Evolutionary conservation across 2,797 vertebrate genomes (phyloP).

Genomic region (Coranthus polyacanthus): DNA sequence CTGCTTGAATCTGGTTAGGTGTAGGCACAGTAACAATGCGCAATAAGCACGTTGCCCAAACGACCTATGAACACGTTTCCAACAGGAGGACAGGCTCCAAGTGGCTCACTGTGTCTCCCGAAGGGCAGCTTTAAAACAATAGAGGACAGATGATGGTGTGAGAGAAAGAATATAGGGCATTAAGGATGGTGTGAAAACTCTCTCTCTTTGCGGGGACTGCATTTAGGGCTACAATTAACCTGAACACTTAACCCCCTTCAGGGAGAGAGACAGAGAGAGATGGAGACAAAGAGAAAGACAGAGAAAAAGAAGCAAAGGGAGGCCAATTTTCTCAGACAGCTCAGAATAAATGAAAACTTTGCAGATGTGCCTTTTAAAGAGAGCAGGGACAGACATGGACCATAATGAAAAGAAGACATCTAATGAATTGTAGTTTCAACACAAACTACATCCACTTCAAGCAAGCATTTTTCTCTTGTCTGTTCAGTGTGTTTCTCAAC

Average conservation of each 20-base stretch:
- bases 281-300: constrained; percentile 11
- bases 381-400: not conserved
- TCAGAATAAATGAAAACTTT: constrained; percentile 14
- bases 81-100: constrained; percentile 19
- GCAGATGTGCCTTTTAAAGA: not conserved
- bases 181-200: constrained; percentile 59
- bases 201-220: constrained; percentile 57
- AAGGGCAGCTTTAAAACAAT: constrained; percentile 63
- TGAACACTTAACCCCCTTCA: constrained; percentile 75
- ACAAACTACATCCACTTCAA: constrained; percentile 1
- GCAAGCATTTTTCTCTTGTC: constrained; percentile 6
- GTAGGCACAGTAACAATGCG: too few relatives aligned
- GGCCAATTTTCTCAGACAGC: constrained; percentile 6
- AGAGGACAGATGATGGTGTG: constrained; percentile 51
- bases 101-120: constrained; percentile 46
- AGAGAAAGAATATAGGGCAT: constrained; percentile 62
- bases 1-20: too few relatives aligned
- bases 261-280: constrained; percentile 38
- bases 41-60: not conserved
- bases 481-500: constrained; percentile 17
- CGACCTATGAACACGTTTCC: constrained; percentile 10
- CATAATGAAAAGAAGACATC: constrained; percentile 5
- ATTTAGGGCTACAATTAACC: constrained; percentile 78
- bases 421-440: constrained; percentile 21
- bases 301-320: constrained; percentile 15